These are phyloP conservation scores for Neodiprion virginianus DNA, from an alignment of 1,140 invertebrate genomes.

Conservation along the genomic window DNA sequence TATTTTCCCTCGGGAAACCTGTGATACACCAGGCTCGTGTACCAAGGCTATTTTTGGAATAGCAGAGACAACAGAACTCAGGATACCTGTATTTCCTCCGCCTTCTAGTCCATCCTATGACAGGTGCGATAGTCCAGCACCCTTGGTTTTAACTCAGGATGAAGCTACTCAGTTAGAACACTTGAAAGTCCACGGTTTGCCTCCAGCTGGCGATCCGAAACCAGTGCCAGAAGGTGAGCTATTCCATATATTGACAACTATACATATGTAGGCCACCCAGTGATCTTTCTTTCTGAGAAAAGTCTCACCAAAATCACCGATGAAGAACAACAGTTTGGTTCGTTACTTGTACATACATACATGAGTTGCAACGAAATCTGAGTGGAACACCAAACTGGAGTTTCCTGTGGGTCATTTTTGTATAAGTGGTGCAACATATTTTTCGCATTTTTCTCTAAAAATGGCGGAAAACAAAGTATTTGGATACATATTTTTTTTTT, in stretches of 20 bases:
- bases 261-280: too few species aligned
- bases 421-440: too few species aligned
- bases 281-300: too few species aligned
- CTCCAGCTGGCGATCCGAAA: conserved; percentile 70
- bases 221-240: conserved; percentile 70
- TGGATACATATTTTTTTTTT: too few species aligned
- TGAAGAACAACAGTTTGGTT: too few species aligned
- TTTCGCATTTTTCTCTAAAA: too few species aligned
- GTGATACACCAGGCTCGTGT: conserved; percentile 64
- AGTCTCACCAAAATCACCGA: too few species aligned
- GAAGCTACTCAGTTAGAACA: conserved; percentile 77
- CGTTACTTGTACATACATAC: too few species aligned
- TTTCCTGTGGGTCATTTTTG: too few species aligned
- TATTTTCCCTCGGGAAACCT: conserved; percentile 69
- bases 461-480: too few species aligned
- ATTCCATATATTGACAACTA: not conserved
- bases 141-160: conserved; percentile 77
- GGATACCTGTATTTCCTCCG: conserved; percentile 69
- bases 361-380: too few species aligned
- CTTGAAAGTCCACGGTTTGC: conserved; percentile 75
- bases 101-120: conserved; percentile 69
- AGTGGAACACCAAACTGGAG: too few species aligned
- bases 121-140: conserved; percentile 77
- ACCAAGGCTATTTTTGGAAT: conserved; percentile 60
- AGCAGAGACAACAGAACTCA: conserved; percentile 62